Conservation (phyloP, 2,797 vertebrate genomes). For the Sebastes diaconus region DNA sequence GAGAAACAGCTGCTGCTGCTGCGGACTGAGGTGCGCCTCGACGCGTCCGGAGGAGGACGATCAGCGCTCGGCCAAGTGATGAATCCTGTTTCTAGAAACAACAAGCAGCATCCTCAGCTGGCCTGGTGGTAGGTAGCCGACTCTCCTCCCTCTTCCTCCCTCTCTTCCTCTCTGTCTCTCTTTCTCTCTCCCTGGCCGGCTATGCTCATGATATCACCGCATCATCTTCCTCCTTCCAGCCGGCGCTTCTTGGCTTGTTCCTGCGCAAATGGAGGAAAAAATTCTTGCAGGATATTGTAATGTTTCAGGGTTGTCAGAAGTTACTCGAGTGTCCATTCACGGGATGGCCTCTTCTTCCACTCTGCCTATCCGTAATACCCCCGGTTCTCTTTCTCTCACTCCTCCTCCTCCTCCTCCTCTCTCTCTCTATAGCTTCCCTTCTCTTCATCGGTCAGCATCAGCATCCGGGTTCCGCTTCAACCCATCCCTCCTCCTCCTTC, state of each 20-base stretch:
- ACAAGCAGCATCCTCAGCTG: constrained; percentile 78
- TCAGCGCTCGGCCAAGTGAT: constrained; percentile 36
- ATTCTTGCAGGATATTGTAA: background rate
- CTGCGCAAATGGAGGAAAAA: background rate
- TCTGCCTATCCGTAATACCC: constrained; percentile 36
- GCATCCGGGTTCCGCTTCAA: constrained; percentile 82
- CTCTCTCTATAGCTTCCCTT: constrained; percentile 44
- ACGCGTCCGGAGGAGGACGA: constrained; percentile 22
- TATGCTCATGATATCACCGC: constrained; percentile 72
- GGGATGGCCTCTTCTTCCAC: constrained; percentile 44
- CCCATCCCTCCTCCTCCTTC: background rate
- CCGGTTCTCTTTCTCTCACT: constrained; percentile 37
- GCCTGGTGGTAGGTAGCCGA: constrained; percentile 54
- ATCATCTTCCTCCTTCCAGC: constrained; percentile 61
- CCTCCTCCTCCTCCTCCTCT: constrained; percentile 31
- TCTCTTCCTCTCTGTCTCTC: constrained; percentile 39
- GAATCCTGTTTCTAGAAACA: constrained; percentile 63
- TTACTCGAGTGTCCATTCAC: constrained; percentile 23
- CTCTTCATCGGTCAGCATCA: constrained; percentile 80
- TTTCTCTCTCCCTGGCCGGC: constrained; percentile 57
- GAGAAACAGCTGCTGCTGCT: constrained; percentile 10
- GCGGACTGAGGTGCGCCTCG: constrained; percentile 18
- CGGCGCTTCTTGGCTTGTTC: constrained; percentile 10
- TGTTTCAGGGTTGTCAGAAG: constrained; percentile 16
- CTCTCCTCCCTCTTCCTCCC: constrained; percentile 40